Evolutionary conservation across 2,888 invertebrate species (phyloP).

Genomic region (Pedicia rivosa): DNA sequence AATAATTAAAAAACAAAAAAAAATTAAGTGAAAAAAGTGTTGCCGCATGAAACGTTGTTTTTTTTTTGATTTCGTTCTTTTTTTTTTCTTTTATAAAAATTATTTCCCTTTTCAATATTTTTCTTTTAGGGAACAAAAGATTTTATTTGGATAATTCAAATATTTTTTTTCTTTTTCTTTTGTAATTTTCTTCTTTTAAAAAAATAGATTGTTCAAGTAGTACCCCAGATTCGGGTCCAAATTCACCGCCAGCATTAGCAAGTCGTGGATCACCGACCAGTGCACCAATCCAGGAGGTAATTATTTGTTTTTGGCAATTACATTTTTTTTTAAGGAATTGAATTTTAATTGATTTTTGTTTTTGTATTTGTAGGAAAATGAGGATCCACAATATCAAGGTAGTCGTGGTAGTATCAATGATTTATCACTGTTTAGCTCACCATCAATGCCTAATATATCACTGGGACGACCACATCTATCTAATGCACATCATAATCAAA

Average conservation of each 20-base stretch:
- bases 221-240: constrained; percentile 60
- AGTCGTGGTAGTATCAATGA: constrained; percentile 53
- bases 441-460: constrained; percentile 94
- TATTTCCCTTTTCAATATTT: too few species aligned
- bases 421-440: constrained; percentile 76
- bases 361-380: constrained; percentile 39
- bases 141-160: too few species aligned
- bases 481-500: constrained; percentile 23
- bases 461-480: constrained; percentile 63
- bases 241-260: constrained; percentile 49
- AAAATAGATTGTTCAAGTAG: constrained; percentile 36
- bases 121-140: too few species aligned
- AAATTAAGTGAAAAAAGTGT: too few species aligned
- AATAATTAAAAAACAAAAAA: too few species aligned
- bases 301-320: neutral
- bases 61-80: too few species aligned
- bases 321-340: neutral
- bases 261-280: constrained; percentile 47
- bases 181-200: constrained; percentile 7
- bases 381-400: constrained; percentile 45
- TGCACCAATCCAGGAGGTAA: constrained; percentile 55
- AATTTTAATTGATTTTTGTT: constrained; percentile 1
- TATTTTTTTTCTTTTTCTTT: too few species aligned
- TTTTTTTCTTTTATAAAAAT: too few species aligned
- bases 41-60: too few species aligned